Evolutionary conservation across 2,888 invertebrate species (phyloP).

Genomic region (Plebejus melissa): DNA sequence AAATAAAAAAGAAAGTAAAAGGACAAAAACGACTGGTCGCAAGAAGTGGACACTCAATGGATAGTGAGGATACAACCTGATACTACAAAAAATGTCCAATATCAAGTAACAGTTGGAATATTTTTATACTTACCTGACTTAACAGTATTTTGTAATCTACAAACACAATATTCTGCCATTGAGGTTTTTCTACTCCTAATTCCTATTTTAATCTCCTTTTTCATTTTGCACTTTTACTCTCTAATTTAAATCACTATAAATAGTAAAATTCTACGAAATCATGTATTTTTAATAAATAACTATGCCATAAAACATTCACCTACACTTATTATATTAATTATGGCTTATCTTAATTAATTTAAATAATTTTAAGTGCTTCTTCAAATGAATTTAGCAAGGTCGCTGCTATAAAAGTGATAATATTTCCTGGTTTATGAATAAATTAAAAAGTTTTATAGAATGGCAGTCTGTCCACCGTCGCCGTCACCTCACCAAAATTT

Average conservation of each 20-base stretch:
- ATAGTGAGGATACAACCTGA: too few relatives aligned
- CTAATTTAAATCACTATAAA: neutral
- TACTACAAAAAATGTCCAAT: neutral
- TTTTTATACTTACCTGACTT: neutral
- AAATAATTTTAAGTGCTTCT: constrained; percentile 1
- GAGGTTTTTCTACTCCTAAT: neutral
- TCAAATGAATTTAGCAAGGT: neutral
- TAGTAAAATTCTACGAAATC: neutral
- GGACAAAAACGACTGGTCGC: neutral
- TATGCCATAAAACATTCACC: neutral
- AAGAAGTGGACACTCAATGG: neutral
- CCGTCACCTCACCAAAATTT: too few relatives aligned
- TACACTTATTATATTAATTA: neutral
- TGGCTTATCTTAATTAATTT: constrained; percentile 9
- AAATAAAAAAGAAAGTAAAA: neutral
- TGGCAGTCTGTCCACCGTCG: neutral
- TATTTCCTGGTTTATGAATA: constrained; percentile 9
- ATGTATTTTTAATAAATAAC: neutral
- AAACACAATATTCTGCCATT: neutral
- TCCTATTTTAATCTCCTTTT: neutral
- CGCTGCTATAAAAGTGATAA: neutral
- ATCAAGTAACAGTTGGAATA: neutral
- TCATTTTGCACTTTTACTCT: neutral
- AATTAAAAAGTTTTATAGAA: neutral
- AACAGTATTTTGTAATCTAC: neutral